A percentile compares a stretch with the other conserved stretches of the same genome.
phyloP scores from a whole-genome alignment of 2,113 vertebrate species.

The Hippopotamus amphibius region DNA sequence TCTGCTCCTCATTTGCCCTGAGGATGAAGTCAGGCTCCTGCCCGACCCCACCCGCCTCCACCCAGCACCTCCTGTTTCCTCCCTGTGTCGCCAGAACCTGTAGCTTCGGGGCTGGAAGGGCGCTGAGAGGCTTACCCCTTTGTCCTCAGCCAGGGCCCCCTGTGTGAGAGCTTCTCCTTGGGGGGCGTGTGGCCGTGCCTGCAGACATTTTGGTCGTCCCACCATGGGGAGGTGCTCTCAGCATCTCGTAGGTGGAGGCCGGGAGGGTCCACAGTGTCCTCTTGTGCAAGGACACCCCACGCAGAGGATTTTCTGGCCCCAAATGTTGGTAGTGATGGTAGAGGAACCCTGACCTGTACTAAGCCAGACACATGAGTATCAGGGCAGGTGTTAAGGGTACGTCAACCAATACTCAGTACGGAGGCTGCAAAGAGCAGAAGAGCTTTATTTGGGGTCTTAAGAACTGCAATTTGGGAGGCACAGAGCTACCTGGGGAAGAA shows the following conservation, averaged over 20 bases:
- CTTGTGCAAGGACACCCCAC: accelerated
- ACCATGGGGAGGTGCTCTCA: background rate
- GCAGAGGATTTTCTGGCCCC: background rate
- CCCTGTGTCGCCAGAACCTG: background rate
- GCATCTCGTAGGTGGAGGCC: background rate
- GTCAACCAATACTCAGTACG: too few species aligned
- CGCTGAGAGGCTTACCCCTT: accelerated
- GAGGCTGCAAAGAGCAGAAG: too few species aligned
- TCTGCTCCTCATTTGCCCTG: background rate
- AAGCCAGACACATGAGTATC: accelerated
- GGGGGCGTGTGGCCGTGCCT: background rate
- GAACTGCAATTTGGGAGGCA: background rate
- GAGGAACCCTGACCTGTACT: background rate
- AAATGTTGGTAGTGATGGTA: accelerated
- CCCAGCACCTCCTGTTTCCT: background rate
- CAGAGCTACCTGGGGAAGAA: background rate
- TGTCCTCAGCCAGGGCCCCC: background rate
- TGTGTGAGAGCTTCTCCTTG: background rate
- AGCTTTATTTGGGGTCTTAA: background rate
- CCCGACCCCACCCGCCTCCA: background rate
- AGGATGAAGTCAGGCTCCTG: background rate
- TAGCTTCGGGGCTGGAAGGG: background rate
- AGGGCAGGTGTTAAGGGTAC: background rate
- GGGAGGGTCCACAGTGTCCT: background rate
- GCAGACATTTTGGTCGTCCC: too few species aligned